Base-by-base conservation (phyloP, 2,888 invertebrate species). In the Pseudeuparius sepicola region DNA sequence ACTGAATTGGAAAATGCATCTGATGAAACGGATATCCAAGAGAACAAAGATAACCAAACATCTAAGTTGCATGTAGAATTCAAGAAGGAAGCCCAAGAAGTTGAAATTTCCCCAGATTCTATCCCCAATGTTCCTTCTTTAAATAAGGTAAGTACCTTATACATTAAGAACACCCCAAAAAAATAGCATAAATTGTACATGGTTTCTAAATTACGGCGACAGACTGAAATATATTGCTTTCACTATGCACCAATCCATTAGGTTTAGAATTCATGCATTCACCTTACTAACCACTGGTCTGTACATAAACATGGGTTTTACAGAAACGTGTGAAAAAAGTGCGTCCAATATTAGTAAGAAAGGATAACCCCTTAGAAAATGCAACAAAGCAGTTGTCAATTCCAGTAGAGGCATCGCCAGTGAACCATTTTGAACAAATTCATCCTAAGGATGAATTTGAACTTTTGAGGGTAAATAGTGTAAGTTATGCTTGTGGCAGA, bases 381-480 rank as follows among this genome's bases (percentile, higher is more conserved):
- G 67, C 68, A 14, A 16, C 7, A 7, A 15, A 30, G 36, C 5
- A 16, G 55, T 62, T 66, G 41, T 30, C 63, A 62, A 50, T 54
- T 55, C 26, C 52, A 30, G 54, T 59, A 37, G 57, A 57, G 26
- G 65, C 67, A 43, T 60, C 70, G 39, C 48, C 66, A 31, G 55
- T 65, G 30, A 87, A 86, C 70, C 76, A 79, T 63, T 85, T 86
- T 64, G 82, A 83, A 55, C 68, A 75, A 55, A 77, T 74, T 60
- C 78, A 75, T 48, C 87, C 88, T 32, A 87, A 86, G 68, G 88
- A 88, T 66, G 84, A 84, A 30, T 59, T 73, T 42, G 73, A 73
- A 56, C 59, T 75, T 42, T 61, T 66, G 44, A 61, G 61, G 47
- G 60, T 62, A 46, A 62, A 45, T 37, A 66, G 63, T 53, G 68